Base-by-base conservation (phyloP, 2,888 invertebrate species). In the Mimumesa dahlbomi region DNA sequence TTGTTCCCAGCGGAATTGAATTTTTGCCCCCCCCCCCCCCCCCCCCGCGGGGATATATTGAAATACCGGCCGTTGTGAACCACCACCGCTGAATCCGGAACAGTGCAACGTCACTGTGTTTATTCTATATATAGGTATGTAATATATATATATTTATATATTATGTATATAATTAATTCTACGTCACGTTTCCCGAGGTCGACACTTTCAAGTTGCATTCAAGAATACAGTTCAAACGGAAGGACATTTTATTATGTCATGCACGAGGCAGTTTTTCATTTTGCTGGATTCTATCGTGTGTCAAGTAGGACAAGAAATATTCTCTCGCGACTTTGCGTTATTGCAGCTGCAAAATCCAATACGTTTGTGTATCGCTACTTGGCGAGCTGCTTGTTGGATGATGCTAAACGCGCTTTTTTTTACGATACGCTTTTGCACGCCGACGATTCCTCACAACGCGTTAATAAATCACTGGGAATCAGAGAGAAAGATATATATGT, bases 321-420 rank as follows among this genome's bases (percentile, higher is more conserved):
- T 59, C 58, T 59, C 58, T 42, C 46, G 59, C 34, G 50, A 70
- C 66, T 63, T 62, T 42, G 63, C 63, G 72, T 70, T 73, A 70
- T 66, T 73, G 58, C 62, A 49, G 58, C 45, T 59, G 62, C 59
- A 50, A 58, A 66, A 67, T 59, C 58, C 68, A 73, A 73, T 66
- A 62, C 45, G 53, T 45, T 62, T 62, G 50, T 71, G 62, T 57
- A 71, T 71, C 62, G 65, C 43, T 29, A 53, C 53, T 22, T 62
- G 71, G 71, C 71, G 66, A 54, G 14, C 13, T 3, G 14, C 43
- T 45, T 56, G 42, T 58, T 52, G 43, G 29, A 21, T 21, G 63
- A 48, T 49, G 48, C 54, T 56, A 61, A 64, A 46, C 50, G 45
- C 29, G 52, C 6, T 29, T 29, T n/a, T n/a, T n/a, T n/a, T n/a